Percentiles rank a stretch among this genome's conserved stretches.
These are phyloP conservation scores for Ctenicera cuprea DNA, from an alignment of 2,888 invertebrate genomes.

Conservation along the genomic window DNA sequence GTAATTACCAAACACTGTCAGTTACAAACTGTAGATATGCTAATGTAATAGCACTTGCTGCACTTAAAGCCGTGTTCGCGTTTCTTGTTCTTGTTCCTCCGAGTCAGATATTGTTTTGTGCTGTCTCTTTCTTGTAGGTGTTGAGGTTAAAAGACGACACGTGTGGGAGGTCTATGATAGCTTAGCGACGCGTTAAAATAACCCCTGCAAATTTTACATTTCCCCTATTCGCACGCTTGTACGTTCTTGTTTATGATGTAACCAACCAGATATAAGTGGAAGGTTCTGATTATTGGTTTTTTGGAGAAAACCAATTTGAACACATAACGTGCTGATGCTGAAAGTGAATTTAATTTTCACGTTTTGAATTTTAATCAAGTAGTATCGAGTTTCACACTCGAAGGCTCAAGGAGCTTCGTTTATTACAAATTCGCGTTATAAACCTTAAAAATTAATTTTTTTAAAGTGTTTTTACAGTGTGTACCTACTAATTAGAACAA, in stretches of 20 bases:
- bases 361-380: constrained; percentile 19
- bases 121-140: constrained; percentile 40
- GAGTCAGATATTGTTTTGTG: constrained; percentile 21
- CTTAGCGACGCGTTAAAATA: not conserved
- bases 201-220: constrained; percentile 11
- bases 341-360: not conserved
- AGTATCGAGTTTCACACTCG: not conserved
- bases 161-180: constrained; percentile 4
- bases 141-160: not conserved
- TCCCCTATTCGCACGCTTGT: not conserved
- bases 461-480: no score
- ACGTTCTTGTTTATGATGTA: constrained; percentile 1
- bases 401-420: not conserved
- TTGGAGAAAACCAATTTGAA: no score
- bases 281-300: not conserved
- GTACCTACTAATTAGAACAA: no score
- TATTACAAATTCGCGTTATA: not conserved
- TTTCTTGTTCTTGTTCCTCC: constrained; percentile 46
- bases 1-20: constrained; percentile 53
- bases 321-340: not conserved
- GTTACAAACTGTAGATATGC: constrained; percentile 53
- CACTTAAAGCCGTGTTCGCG: constrained; percentile 49
- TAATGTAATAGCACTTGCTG: constrained; percentile 51
- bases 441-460: constrained; percentile 2
- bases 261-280: not conserved